Percentiles rank a stretch among this genome's conserved stretches.
Conservation (phyloP, 2,888 invertebrate genomes). For the Helobdella robusta region DNA sequence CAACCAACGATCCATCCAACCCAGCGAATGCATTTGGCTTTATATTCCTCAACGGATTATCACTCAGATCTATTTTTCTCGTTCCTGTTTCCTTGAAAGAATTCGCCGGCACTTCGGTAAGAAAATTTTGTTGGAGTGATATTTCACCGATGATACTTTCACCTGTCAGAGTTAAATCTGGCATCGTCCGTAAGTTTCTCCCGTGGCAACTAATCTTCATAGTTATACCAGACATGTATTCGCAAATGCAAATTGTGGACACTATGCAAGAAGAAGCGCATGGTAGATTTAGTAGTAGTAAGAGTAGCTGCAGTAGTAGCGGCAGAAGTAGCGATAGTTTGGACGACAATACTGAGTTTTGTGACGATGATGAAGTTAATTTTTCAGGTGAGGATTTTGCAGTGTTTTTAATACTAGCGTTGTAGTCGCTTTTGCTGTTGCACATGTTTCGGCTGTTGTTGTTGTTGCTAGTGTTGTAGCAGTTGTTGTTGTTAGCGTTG, state of each 20-base stretch:
- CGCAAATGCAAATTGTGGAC: not conserved
- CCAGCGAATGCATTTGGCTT: slow-evolving; percentile 1
- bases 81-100: slow-evolving; percentile 8
- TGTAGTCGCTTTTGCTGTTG: not conserved
- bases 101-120: slow-evolving; percentile 4
- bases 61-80: slow-evolving; percentile 11
- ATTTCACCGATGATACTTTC: slow-evolving; percentile 12
- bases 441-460: no score
- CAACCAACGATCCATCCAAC: not conserved
- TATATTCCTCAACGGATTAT: slow-evolving; percentile 1
- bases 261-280: not conserved
- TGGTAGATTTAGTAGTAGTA: not conserved
- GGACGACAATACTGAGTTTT: not conserved
- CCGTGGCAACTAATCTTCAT: no score
- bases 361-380: not conserved
- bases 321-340: not conserved
- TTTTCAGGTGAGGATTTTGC: not conserved
- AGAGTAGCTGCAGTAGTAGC: not conserved
- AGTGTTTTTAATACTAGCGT: not conserved
- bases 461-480: no score
- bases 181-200: no score
- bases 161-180: no score
- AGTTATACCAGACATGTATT: not conserved
- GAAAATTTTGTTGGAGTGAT: not conserved
- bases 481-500: no score